These are phyloP conservation scores for Metallyticus violacea DNA, from an alignment of 2,888 invertebrate genomes.

Conservation along the genomic window DNA sequence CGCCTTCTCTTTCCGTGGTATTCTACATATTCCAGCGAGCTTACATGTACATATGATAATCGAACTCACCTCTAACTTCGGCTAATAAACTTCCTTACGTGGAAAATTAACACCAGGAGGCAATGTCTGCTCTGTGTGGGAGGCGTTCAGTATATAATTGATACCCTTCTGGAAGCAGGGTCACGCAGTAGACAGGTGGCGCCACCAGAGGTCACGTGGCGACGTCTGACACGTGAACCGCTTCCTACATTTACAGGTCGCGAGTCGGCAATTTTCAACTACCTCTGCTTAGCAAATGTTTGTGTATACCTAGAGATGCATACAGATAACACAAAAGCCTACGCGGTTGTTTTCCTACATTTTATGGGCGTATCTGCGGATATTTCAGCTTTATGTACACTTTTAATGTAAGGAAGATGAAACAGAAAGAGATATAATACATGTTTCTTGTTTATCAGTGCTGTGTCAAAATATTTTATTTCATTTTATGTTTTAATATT, in stretches of 20 bases:
- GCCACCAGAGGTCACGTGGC: slow-evolving; percentile 13
- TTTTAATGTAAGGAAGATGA: no score
- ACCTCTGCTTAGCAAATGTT: not conserved
- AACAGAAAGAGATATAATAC: no score
- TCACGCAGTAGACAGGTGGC: slow-evolving; percentile 12
- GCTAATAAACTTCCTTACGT: slow-evolving; percentile 3
- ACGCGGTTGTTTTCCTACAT: no score
- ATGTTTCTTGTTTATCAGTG: no score
- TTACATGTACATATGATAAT: not conserved
- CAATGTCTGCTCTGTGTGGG: not conserved
- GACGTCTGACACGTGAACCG: not conserved
- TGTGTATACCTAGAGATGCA: not conserved
- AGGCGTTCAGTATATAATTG: slow-evolving; percentile 4
- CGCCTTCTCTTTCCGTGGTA: no score
- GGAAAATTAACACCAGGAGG: slow-evolving; percentile 10
- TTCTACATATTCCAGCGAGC: not conserved
- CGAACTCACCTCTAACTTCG: not conserved
- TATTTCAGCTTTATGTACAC: no score
- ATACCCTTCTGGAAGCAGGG: not conserved
- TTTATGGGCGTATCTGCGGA: no score
- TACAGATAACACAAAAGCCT: no score
- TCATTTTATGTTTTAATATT: no score
- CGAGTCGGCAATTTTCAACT: not conserved
- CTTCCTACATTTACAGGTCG: not conserved
- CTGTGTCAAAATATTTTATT: no score